These are phyloP conservation scores for Lagorchestes hirsutus DNA, from an alignment of 2,797 vertebrate species.

Conservation along the genomic window DNA sequence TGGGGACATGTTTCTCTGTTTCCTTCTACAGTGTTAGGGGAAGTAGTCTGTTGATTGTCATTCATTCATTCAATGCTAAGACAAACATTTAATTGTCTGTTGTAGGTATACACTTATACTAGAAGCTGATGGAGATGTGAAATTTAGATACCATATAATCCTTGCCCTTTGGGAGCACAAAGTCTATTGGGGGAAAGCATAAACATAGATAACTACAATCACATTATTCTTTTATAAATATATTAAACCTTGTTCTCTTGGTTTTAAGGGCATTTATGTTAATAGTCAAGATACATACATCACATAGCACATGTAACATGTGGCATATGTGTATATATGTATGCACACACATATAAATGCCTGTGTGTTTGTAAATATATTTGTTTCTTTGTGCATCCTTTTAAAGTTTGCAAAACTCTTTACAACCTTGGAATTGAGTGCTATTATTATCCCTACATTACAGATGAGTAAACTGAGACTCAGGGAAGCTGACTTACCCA, in stretches of 20 bases:
- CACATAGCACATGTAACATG: background rate
- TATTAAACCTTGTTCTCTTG: background rate
- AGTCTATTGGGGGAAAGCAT: background rate
- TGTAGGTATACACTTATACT: background rate
- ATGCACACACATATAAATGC: background rate
- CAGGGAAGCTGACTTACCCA: background rate
- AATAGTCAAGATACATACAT: background rate
- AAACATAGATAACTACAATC: background rate
- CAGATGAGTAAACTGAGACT: background rate
- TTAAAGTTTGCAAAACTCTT: background rate
- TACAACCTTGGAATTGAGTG: background rate
- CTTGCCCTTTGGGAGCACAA: background rate
- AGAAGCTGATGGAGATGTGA: background rate
- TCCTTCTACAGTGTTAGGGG: background rate
- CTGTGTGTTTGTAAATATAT: background rate
- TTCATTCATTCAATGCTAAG: background rate
- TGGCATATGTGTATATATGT: background rate
- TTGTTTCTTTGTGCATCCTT: background rate
- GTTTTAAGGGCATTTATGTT: background rate
- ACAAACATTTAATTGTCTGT: background rate
- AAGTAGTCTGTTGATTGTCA: background rate
- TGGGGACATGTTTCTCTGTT: background rate
- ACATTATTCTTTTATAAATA: background rate
- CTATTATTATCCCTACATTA: background rate
- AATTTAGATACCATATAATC: background rate